phyloP scores from a whole-genome alignment of 2,888 invertebrate genomes.

The Lasiommata megera region DNA sequence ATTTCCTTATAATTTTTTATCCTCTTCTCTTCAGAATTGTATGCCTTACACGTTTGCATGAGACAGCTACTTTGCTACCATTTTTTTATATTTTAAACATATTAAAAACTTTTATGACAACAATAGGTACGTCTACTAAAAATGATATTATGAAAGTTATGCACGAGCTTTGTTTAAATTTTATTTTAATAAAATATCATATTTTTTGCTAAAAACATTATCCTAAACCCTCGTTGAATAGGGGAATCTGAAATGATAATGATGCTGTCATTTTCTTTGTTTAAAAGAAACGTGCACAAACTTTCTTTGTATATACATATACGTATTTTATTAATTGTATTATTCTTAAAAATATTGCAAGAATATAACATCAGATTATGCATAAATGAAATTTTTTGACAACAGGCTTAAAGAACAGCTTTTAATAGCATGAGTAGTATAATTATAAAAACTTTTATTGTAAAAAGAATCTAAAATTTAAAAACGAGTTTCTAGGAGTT shows the following conservation, averaged over 20 bases:
- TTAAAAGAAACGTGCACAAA: neutral
- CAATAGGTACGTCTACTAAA: constrained; percentile 10
- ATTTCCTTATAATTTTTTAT: constrained; percentile 24
- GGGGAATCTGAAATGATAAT: constrained; percentile 1
- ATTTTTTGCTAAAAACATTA: constrained; percentile 15
- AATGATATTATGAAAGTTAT: constrained; percentile 6
- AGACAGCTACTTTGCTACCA: constrained; percentile 26
- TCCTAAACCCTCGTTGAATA: constrained; percentile 5
- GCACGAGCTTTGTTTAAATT: constrained; percentile 27
- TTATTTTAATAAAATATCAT: constrained; percentile 14
- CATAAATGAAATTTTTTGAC: neutral
- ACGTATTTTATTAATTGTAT: neutral
- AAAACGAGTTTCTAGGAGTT: neutral
- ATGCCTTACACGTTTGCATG: constrained; percentile 30
- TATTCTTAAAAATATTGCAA: neutral
- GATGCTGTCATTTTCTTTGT: constrained; percentile 1
- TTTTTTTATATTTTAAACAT: constrained; percentile 13
- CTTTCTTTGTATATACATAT: neutral
- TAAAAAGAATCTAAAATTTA: neutral
- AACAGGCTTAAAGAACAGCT: constrained; percentile 29
- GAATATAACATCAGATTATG: neutral
- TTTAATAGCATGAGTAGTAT: constrained; percentile 30
- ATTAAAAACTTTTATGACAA: neutral
- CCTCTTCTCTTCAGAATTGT: constrained; percentile 16
- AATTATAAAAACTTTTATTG: neutral